Conservation (phyloP, 1,140 invertebrate genomes). For the Magallana gigas region DNA sequence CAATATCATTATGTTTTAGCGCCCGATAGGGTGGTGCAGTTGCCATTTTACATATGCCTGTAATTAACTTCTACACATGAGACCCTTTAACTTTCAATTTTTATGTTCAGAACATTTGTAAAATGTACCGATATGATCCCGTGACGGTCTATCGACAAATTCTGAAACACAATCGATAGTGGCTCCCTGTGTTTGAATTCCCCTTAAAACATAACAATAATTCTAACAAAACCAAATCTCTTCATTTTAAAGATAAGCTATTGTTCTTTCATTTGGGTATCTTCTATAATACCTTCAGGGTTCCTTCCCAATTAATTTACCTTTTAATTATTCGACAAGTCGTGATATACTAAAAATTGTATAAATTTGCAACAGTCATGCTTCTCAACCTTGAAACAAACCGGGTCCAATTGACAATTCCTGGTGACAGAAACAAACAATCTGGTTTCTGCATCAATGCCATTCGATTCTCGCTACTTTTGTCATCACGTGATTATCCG, state of each 20-base stretch:
- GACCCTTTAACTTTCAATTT: conserved; percentile 26
- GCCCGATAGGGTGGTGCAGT: background rate
- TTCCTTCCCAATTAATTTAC: too few relatives aligned
- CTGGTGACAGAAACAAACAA: conserved; percentile 16
- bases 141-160: background rate
- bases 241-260: too few relatives aligned
- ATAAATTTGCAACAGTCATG: background rate
- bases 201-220: too few relatives aligned
- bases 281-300: too few relatives aligned
- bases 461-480: background rate
- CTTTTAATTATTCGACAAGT: background rate
- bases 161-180: background rate
- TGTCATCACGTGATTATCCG: conserved; percentile 3
- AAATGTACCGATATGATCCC: conserved; percentile 12
- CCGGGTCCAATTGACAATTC: background rate
- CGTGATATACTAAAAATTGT: too few relatives aligned
- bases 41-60: conserved; percentile 25
- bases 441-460: conserved; percentile 1
- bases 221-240: too few relatives aligned
- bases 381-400: background rate
- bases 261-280: too few relatives aligned
- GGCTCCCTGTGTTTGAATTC: too few relatives aligned
- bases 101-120: conserved; percentile 36
- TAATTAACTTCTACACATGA: conserved; percentile 31
- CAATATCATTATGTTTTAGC: conserved; percentile 18